Evolutionary conservation across 2,797 vertebrate genomes (phyloP).

Genomic region (Galaxias olidus): DNA sequence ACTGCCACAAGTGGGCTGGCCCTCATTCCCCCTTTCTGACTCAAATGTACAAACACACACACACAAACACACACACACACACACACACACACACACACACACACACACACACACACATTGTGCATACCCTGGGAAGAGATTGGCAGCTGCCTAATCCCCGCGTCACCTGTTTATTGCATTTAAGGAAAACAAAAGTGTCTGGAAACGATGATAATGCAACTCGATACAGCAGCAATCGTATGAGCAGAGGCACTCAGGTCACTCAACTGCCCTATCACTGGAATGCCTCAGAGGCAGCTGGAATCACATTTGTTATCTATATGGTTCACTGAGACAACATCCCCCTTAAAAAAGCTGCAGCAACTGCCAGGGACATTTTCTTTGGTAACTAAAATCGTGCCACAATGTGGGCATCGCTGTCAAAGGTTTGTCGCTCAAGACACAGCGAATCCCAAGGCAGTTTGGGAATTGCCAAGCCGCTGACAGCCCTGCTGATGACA

Average conservation of each 20-base stretch:
- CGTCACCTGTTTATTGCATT: slow-evolving; percentile 75
- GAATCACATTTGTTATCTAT: slow-evolving; percentile 71
- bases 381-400: slow-evolving; percentile 45
- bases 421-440: slow-evolving; percentile 30
- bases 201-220: slow-evolving; percentile 71
- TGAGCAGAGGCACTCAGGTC: slow-evolving; percentile 50
- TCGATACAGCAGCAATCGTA: slow-evolving; percentile 51
- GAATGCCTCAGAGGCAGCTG: slow-evolving; percentile 65
- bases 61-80: slow-evolving; percentile 15
- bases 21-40: slow-evolving; percentile 41
- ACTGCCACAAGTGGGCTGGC: slow-evolving; percentile 28
- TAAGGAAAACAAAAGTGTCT: slow-evolving; percentile 54
- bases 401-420: slow-evolving; percentile 23
- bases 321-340: slow-evolving; percentile 45
- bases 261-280: slow-evolving; percentile 63
- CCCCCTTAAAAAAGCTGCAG: slow-evolving; percentile 48
- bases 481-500: slow-evolving; percentile 6
- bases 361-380: slow-evolving; percentile 60
- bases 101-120: slow-evolving; percentile 18
- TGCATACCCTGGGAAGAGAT: slow-evolving; percentile 27
- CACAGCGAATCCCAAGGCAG: slow-evolving; percentile 2
- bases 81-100: slow-evolving; percentile 18
- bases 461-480: slow-evolving; percentile 32
- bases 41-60: slow-evolving; percentile 6
- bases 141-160: slow-evolving; percentile 69